phyloP scores from a whole-genome alignment of 2,797 vertebrate species.

The Hypotaenidia okinawae region DNA sequence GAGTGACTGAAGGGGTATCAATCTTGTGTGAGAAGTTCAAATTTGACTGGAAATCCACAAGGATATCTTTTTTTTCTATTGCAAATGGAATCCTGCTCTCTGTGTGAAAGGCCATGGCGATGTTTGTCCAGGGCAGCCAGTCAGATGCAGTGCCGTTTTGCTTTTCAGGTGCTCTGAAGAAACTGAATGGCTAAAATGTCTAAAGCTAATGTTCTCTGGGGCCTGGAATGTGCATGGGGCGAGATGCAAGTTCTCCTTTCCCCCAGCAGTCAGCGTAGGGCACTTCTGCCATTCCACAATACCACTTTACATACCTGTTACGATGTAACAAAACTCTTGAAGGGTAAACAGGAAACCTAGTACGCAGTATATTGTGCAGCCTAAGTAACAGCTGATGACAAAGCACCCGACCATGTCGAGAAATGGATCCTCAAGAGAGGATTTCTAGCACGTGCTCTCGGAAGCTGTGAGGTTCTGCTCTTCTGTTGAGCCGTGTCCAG shows the following conservation, averaged over 20 bases:
- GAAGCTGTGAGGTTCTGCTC: not conserved
- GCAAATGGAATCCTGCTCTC: not conserved
- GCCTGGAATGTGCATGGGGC: not conserved
- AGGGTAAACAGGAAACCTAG: not conserved
- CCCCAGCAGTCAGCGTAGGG: not conserved
- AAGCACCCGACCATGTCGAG: not conserved
- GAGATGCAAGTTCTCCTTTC: not conserved
- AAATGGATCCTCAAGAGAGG: not conserved
- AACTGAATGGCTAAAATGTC: not conserved
- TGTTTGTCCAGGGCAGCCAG: not conserved
- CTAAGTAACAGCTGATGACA: not conserved
- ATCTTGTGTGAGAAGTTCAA: not conserved
- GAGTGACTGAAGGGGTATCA: not conserved
- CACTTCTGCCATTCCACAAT: not conserved
- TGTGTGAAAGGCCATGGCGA: rapidly evolving
- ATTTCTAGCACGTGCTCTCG: rapidly evolving
- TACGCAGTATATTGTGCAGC: not conserved
- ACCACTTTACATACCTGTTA: not conserved
- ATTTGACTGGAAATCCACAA: not conserved
- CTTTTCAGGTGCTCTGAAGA: not conserved
- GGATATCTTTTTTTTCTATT: not conserved
- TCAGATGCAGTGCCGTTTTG: not conserved
- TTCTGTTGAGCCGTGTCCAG: not conserved
- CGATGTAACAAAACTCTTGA: not conserved
- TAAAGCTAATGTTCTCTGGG: not conserved